Conservation (phyloP, 1,140 invertebrate species). For the Stenopsyche tienmushanensis region DNA sequence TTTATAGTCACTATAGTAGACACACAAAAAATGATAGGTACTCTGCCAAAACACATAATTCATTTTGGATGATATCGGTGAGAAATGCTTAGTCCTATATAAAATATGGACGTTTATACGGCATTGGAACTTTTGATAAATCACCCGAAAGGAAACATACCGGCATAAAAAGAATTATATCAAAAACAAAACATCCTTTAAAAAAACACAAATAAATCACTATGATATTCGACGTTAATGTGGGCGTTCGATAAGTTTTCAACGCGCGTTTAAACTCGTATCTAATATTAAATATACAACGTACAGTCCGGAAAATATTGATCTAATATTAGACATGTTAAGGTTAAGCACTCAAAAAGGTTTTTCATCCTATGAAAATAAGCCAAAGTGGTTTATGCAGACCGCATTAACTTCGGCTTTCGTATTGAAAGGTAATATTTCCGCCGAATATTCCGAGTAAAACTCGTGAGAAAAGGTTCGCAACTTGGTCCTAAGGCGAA, state of each 20-base stretch:
- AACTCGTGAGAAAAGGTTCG: neutral
- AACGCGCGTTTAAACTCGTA: neutral
- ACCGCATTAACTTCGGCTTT: constrained; percentile 6
- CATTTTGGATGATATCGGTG: neutral
- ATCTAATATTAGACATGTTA: constrained; percentile 3
- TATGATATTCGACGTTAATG: neutral
- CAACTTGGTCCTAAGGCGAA: neutral
- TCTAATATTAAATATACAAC: neutral
- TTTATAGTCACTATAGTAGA: neutral
- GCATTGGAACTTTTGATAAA: too few species aligned
- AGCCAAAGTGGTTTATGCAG: constrained; percentile 12
- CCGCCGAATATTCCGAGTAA: neutral
- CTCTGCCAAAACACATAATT: neutral
- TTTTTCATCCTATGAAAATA: neutral
- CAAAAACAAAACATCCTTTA: neutral
- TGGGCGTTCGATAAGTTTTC: neutral
- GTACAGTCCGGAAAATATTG: neutral
- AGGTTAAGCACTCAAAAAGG: constrained; percentile 5
- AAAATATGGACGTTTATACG: too few species aligned
- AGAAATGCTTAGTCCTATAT: neutral
- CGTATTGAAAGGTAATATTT: constrained; percentile 11
- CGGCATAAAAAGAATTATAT: neutral
- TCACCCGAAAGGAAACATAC: too few species aligned
- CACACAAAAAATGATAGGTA: neutral
- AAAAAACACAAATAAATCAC: neutral